Percentiles rank a stretch among this genome's conserved stretches.
Evolutionary conservation across 2,113 vertebrate species (phyloP).

Genomic region (Cettia cetti): DNA sequence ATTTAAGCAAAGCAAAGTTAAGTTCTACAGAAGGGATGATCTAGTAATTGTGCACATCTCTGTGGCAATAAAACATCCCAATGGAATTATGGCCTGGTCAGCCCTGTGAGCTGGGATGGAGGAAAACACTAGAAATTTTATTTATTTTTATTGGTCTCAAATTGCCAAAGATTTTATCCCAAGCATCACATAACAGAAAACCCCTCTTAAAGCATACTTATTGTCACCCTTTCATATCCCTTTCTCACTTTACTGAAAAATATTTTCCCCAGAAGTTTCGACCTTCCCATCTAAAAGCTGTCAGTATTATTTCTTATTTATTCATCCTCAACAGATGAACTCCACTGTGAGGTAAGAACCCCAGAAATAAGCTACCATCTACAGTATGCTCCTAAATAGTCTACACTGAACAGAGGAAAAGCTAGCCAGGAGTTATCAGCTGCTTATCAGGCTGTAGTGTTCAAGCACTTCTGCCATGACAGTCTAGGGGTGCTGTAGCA

Average conservation of each 20-base stretch:
- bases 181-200: neutral
- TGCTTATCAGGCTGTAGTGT: neutral
- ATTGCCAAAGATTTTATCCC: neutral
- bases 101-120: neutral
- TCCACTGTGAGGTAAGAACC: neutral
- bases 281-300: neutral
- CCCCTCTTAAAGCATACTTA: neutral
- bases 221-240: neutral
- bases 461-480: neutral
- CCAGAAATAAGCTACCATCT: neutral
- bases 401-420: neutral
- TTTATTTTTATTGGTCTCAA: neutral
- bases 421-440: neutral
- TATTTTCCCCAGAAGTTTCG: neutral
- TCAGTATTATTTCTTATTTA: neutral
- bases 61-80: neutral
- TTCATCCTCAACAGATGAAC: neutral
- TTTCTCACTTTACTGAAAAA: neutral
- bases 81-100: neutral
- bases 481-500: neutral
- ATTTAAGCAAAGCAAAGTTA: neutral
- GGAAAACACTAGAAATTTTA: neutral
- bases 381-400: neutral
- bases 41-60: neutral
- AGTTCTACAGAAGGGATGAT: neutral